Conservation (phyloP, 2,113 vertebrate genomes). For the Onychostruthus taczanowskii region DNA sequence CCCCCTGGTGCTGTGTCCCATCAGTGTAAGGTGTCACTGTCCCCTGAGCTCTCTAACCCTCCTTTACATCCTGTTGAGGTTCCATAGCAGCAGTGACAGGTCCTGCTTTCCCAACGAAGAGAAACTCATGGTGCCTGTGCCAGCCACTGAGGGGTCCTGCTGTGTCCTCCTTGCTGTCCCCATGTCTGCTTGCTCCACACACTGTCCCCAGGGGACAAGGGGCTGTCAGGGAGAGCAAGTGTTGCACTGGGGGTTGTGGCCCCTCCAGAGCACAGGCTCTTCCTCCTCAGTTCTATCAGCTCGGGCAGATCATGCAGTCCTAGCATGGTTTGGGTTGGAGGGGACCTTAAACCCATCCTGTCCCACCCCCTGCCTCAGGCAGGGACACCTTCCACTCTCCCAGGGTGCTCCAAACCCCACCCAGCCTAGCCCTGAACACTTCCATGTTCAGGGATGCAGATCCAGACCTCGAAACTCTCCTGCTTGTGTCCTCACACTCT, state of each 20-base stretch:
- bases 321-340: background rate
- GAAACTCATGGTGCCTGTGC: fast-evolving
- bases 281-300: fast-evolving
- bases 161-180: background rate
- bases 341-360: background rate
- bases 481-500: background rate
- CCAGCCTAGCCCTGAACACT: background rate
- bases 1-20: background rate
- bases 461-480: background rate
- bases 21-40: background rate
- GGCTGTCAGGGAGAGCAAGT: fast-evolving
- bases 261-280: background rate
- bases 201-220: fast-evolving
- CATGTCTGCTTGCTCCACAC: fast-evolving
- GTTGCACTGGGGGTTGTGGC: background rate
- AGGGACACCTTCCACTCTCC: background rate
- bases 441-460: background rate
- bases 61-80: background rate
- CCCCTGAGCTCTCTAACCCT: background rate
- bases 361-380: background rate
- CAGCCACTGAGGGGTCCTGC: background rate
- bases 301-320: background rate
- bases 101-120: background rate
- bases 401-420: background rate
- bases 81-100: background rate